These are phyloP conservation scores for Dolichallabes microphthalmus DNA, from an alignment of 2,113 vertebrate genomes.

Conservation along the genomic window DNA sequence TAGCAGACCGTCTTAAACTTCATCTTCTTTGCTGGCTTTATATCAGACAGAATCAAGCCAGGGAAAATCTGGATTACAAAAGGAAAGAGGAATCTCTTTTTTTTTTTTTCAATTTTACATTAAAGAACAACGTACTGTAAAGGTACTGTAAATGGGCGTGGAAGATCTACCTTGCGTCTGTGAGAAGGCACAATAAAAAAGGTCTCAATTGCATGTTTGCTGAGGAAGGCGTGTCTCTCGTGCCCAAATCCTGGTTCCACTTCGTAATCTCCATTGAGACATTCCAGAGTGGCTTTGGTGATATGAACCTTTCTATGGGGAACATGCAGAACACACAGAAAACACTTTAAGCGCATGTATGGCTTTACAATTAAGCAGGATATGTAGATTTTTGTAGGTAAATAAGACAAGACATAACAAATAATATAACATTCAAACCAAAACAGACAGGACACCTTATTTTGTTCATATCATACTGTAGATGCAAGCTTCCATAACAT, in stretches of 20 bases:
- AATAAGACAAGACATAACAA: neutral
- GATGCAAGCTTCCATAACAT: too few relatives aligned
- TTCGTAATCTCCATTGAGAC: slow-evolving; percentile 96
- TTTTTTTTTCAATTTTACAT: slow-evolving; percentile 5
- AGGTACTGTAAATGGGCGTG: neutral
- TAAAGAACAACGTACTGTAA: neutral
- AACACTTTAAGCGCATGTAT: neutral
- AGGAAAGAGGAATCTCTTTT: slow-evolving; percentile 5
- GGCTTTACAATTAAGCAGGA: neutral
- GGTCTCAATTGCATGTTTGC: slow-evolving; percentile 92
- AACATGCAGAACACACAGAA: neutral
- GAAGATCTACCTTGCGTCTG: slow-evolving; percentile 84
- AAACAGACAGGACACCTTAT: too few relatives aligned
- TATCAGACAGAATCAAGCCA: slow-evolving; percentile 84
- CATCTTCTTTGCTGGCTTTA: slow-evolving; percentile 88
- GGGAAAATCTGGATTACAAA: slow-evolving; percentile 79
- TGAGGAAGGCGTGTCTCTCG: slow-evolving; percentile 91
- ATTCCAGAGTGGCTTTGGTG: slow-evolving; percentile 91
- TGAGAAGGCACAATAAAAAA: slow-evolving; percentile 98
- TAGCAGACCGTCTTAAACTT: slow-evolving; percentile 90
- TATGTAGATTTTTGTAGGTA: neutral
- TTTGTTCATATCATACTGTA: too few relatives aligned
- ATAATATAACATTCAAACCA: too few relatives aligned
- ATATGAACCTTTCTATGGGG: slow-evolving; percentile 91
- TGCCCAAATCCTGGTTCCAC: slow-evolving; percentile 92